Evolutionary conservation across 2,797 vertebrate genomes (phyloP).

Genomic region (Hoplostethus atlanticus): DNA sequence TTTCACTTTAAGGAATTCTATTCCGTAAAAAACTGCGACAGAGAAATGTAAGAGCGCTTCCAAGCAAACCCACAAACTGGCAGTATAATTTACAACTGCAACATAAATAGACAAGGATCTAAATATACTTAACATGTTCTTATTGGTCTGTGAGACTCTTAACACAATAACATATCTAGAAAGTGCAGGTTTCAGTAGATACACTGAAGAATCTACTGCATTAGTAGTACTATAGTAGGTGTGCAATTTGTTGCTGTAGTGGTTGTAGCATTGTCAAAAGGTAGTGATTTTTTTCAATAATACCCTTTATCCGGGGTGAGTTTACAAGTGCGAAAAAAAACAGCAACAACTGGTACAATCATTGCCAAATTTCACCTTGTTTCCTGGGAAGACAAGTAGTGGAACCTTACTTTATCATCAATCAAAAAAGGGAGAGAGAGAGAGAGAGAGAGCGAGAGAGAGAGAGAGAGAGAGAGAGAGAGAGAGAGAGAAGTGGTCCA

Average conservation of each 20-base stretch:
- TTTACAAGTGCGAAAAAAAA: neutral
- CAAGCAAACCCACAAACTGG: slow-evolving; percentile 42
- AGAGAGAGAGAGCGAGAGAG: slow-evolving; percentile 35
- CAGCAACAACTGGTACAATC: neutral
- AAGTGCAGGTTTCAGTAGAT: neutral
- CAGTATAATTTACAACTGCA: slow-evolving; percentile 59
- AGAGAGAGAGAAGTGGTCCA: slow-evolving; percentile 23
- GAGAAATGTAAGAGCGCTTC: slow-evolving; percentile 35
- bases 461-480: slow-evolving; percentile 30
- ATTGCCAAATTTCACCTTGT: slow-evolving; percentile 31
- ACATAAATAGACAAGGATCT: slow-evolving; percentile 42
- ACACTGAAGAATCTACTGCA: neutral
- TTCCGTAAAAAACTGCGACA: slow-evolving; percentile 50
- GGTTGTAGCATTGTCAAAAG: neutral
- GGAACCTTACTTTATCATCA: slow-evolving; percentile 40
- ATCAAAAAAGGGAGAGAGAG: slow-evolving; percentile 29
- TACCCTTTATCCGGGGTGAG: slow-evolving; percentile 7
- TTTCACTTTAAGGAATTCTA: slow-evolving; percentile 55
- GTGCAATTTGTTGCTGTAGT: neutral
- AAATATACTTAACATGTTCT: slow-evolving; percentile 42
- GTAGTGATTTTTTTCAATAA: neutral
- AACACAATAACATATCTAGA: neutral
- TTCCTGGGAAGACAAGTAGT: neutral
- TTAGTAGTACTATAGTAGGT: neutral
- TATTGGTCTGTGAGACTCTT: neutral